phyloP scores from a whole-genome alignment of 2,888 invertebrate genomes.

The Diarsia brunnea region DNA sequence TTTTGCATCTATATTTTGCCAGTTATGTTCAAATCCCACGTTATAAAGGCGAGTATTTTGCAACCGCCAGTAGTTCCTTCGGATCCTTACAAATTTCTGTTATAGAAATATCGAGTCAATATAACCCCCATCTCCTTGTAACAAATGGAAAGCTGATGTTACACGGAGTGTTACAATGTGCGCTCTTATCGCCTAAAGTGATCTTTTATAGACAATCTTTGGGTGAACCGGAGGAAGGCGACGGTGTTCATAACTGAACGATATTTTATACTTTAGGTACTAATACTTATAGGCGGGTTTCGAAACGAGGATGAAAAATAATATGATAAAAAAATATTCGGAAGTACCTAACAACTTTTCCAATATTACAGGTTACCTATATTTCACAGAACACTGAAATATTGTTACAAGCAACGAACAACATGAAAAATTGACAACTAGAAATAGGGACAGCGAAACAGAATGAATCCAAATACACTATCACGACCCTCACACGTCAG shows the following conservation, averaged over 20 bases:
- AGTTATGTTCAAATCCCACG: too few species aligned
- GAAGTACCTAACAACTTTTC: neutral
- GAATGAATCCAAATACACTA: slow-evolving; percentile 45
- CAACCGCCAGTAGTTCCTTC: neutral
- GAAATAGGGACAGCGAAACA: slow-evolving; percentile 31
- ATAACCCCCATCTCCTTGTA: neutral
- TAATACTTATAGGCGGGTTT: neutral
- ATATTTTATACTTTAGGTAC: neutral
- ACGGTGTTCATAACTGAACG: neutral
- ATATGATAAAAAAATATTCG: too few species aligned
- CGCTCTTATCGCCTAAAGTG: slow-evolving; percentile 5
- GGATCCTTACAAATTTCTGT: neutral
- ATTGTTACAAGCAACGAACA: neutral
- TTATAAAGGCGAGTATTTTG: too few species aligned
- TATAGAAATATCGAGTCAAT: slow-evolving; percentile 2
- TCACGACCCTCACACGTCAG: slow-evolving; percentile 53
- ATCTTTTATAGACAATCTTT: slow-evolving; percentile 1
- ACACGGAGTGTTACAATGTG: neutral
- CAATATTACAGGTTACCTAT: neutral
- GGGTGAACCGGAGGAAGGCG: too few species aligned
- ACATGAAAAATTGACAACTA: slow-evolving; percentile 31
- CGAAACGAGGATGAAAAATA: neutral
- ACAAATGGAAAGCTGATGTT: neutral
- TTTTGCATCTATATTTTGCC: too few species aligned
- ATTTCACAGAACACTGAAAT: slow-evolving; percentile 5